These are phyloP conservation scores for Autographa pulchrina DNA, from an alignment of 2,888 invertebrate genomes.

Conservation along the genomic window DNA sequence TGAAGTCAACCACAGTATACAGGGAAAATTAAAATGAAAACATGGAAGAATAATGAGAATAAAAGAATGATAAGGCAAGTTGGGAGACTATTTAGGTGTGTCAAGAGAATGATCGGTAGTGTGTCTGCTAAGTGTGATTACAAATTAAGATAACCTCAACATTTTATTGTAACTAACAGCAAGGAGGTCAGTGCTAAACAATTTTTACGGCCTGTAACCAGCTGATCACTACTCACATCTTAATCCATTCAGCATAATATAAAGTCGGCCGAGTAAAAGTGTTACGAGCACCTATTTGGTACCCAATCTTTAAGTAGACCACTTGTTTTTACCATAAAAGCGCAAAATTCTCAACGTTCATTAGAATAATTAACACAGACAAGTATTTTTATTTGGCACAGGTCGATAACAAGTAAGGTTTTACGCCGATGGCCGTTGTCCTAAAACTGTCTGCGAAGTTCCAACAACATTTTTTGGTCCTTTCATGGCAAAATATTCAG, in stretches of 20 bases:
- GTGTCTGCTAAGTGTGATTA: not conserved
- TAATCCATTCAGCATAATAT: not conserved
- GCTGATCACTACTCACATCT: not conserved
- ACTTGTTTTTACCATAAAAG: conserved; percentile 38
- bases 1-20: too few species aligned
- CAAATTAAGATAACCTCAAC: not conserved
- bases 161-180: not conserved
- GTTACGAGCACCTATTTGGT: conserved; percentile 27
- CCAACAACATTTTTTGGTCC: conserved; percentile 51
- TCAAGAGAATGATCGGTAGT: not conserved
- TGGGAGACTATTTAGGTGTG: too few species aligned
- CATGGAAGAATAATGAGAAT: too few species aligned
- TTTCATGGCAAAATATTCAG: conserved; percentile 55
- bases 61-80: too few species aligned
- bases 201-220: not conserved
- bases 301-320: conserved; percentile 17
- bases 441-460: conserved; percentile 37
- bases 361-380: conserved; percentile 49
- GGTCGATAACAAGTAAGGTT: conserved; percentile 45
- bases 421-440: conserved; percentile 38
- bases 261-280: conserved; percentile 23
- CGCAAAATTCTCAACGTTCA: conserved; percentile 23
- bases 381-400: conserved; percentile 46
- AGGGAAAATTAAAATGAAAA: too few species aligned
- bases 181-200: not conserved